Base-by-base conservation (phyloP, 2,113 vertebrate genomes). In the Xiphophorus maculatus region DNA sequence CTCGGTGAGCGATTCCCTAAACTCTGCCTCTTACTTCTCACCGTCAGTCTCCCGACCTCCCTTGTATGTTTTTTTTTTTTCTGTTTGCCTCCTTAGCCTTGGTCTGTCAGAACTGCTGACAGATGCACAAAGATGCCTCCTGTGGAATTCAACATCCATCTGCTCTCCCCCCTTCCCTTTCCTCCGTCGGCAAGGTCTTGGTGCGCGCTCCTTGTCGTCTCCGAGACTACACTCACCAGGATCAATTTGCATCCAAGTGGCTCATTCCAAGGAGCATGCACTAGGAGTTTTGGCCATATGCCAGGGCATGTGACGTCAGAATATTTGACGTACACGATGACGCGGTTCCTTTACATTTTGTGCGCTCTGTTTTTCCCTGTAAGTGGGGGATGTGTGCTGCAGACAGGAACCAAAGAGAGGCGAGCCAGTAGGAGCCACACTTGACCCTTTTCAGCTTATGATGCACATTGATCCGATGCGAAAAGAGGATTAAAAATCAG, bases 21-120 rank as follows among this genome's bases (percentile, higher is more conserved):
- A 62, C 78, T 70, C 66, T 66, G 71, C 73, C 70, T 60, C 72
- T 84, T 71, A 77, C 89, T 81, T 77, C 69, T 83, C 84, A 70
- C 71, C 8, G 15, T 69, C 82, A 33, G 22, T 61, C 73, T 60
- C 67, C 62, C 72, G 3, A 25, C 40, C 29, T 32, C 32, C 30
- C 32, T 13, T 72, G 14, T 29, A 33, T 74, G 48, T 75, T 76
- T 85, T 75, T 35, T 44, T 63, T 77, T 75, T 42, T 44, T 62
- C 82, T 29, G 22, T 32, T 60, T 27, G 63, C 63, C 2, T 27
- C 81, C 86, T 75, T 15, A 81, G 77, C 65, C 74, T 30, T 30
- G 30, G 81, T 64, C 69, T 76, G 65, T 80, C 79, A 76, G 77
- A 82, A 66, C 12, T 84, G 92, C 88, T 90, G 92, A 91, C 76